These are phyloP conservation scores for Aplysia californica DNA, from an alignment of 1,140 invertebrate genomes.

Conservation along the genomic window DNA sequence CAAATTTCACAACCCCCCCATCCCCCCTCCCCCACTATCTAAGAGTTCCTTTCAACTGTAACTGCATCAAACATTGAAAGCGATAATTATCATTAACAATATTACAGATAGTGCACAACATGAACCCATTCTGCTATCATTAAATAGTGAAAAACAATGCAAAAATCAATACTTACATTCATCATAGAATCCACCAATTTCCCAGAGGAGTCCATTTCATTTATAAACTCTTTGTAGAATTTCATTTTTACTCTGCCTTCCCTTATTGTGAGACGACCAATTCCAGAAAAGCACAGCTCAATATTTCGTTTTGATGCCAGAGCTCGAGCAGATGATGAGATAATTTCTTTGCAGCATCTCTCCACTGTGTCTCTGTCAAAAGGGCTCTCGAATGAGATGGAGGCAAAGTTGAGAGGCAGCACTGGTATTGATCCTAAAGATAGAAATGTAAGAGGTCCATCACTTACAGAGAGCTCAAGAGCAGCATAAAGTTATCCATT, in stretches of 20 bases:
- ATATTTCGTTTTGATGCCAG: constrained; percentile 59
- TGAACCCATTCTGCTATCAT: too few relatives aligned
- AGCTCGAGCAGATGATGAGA: constrained; percentile 54
- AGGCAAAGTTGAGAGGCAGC: constrained; percentile 60
- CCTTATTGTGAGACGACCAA: constrained; percentile 63
- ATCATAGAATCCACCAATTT: constrained; percentile 60
- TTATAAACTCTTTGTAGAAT: constrained; percentile 68
- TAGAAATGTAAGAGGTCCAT: too few relatives aligned
- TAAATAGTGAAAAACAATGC: too few relatives aligned
- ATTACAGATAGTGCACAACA: too few relatives aligned
- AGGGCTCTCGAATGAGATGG: constrained; percentile 62
- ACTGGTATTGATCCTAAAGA: constrained; percentile 16
- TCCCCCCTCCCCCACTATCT: too few relatives aligned
- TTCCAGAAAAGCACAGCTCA: constrained; percentile 63
- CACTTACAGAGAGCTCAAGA: too few relatives aligned
- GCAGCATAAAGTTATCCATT: too few relatives aligned
- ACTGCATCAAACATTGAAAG: too few relatives aligned
- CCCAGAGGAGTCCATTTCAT: constrained; percentile 64
- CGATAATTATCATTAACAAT: too few relatives aligned
- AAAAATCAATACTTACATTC: constrained; percentile 56
- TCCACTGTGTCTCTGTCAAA: constrained; percentile 66
- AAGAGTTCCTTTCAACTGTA: too few relatives aligned
- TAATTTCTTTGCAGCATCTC: constrained; percentile 63
- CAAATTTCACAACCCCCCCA: too few relatives aligned
- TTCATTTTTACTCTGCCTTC: constrained; percentile 66